Conservation (phyloP, 2,113 vertebrate species). For the Psettodes erumei region DNA sequence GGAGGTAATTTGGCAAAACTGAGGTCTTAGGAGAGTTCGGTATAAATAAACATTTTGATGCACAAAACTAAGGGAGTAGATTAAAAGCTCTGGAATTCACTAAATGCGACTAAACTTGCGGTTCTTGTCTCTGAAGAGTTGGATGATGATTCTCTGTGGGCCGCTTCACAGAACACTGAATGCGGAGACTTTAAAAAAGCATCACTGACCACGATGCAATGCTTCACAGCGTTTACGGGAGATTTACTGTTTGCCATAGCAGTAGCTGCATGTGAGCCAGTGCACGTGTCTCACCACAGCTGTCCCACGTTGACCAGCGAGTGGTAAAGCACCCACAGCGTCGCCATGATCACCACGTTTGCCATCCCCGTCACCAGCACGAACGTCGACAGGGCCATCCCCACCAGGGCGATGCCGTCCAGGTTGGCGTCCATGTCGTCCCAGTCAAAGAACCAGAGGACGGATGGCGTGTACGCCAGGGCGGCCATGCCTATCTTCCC, state of each 20-base stretch:
- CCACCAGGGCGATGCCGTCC: constrained; percentile 85
- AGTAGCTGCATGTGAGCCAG: not conserved
- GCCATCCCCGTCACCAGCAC: constrained; percentile 88
- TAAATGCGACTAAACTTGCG: too few species aligned
- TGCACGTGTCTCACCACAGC: constrained; percentile 90
- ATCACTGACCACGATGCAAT: too few species aligned
- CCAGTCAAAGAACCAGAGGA: constrained; percentile 95
- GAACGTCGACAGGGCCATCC: constrained; percentile 85
- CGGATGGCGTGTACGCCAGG: constrained; percentile 85
- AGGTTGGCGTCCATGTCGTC: constrained; percentile 88
- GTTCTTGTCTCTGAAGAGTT: not conserved
- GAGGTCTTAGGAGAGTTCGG: too few species aligned
- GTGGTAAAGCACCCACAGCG: constrained; percentile 92
- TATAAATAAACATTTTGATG: too few species aligned
- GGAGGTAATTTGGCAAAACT: too few species aligned
- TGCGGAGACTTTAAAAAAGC: too few species aligned
- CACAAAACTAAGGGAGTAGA: too few species aligned
- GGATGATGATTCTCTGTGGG: not conserved
- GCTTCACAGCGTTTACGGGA: too few species aligned
- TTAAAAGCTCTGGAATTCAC: too few species aligned
- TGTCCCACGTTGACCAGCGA: constrained; percentile 94
- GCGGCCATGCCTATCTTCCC: constrained; percentile 83
- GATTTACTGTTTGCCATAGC: too few species aligned
- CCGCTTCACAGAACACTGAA: too few species aligned
- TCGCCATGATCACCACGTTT: constrained; percentile 92